These are phyloP conservation scores for Aphrophora alni DNA, from an alignment of 2,888 invertebrate species.

Conservation along the genomic window DNA sequence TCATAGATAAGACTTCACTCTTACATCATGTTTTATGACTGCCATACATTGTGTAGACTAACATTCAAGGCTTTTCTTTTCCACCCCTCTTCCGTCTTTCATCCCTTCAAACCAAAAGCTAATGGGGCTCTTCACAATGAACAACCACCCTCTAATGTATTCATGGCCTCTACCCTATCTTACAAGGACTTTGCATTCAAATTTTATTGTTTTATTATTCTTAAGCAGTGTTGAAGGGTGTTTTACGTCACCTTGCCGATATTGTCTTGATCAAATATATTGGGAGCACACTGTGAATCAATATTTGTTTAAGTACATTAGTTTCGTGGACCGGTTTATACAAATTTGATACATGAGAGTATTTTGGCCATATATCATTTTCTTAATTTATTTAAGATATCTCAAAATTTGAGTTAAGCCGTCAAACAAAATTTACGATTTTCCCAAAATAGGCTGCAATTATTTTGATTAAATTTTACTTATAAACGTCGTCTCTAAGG, in stretches of 20 bases:
- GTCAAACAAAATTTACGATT: no score
- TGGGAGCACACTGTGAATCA: neutral
- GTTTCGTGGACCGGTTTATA: no score
- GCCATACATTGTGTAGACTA: neutral
- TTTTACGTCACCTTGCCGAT: neutral
- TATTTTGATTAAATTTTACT: no score
- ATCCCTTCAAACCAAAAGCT: neutral
- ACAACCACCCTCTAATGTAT: neutral
- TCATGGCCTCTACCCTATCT: neutral
- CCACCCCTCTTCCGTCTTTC: neutral
- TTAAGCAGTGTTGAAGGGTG: neutral
- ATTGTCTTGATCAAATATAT: neutral
- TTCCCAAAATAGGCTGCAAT: no score
- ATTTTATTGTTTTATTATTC: conserved; percentile 9
- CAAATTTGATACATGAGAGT: no score
- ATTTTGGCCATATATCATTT: no score
- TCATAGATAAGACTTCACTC: no score
- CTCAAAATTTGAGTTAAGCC: no score
- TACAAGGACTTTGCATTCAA: conserved; percentile 7
- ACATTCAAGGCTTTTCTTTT: neutral
- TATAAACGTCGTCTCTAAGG: no score
- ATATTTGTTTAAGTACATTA: no score
- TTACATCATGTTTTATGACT: neutral
- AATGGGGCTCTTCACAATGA: conserved; percentile 2
- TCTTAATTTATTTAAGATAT: no score